Evolutionary conservation across 2,888 invertebrate species (phyloP).

Genomic region (Barypeithes pellucidus): DNA sequence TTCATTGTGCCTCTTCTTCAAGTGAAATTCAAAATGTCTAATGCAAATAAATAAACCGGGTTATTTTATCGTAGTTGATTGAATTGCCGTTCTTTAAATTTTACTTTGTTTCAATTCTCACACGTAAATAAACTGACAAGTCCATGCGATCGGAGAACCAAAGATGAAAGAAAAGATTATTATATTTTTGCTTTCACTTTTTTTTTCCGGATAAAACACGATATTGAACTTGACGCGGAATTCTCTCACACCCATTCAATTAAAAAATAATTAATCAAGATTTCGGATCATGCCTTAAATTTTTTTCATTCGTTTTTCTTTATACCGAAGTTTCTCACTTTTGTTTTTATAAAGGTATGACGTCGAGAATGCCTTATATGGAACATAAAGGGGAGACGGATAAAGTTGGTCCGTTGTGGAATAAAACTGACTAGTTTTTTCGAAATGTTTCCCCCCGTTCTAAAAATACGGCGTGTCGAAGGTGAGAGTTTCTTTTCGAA

Average conservation of each 20-base stretch:
- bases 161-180: background rate
- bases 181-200: slow-evolving; percentile 9
- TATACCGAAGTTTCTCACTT: background rate
- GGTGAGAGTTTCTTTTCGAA: too few species aligned
- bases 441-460: too few species aligned
- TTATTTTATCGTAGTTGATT: background rate
- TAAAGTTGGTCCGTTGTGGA: too few species aligned
- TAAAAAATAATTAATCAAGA: slow-evolving; percentile 21
- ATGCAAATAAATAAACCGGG: background rate
- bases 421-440: too few species aligned
- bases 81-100: background rate
- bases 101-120: background rate
- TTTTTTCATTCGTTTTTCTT: slow-evolving; percentile 2
- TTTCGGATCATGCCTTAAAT: background rate
- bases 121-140: background rate
- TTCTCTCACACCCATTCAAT: slow-evolving; percentile 24
- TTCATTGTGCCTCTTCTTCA: too few species aligned
- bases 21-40: background rate
- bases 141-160: background rate
- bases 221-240: slow-evolving; percentile 3
- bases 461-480: too few species aligned
- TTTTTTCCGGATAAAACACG: background rate
- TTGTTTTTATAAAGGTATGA: slow-evolving; percentile 8
- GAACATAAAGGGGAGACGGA: too few species aligned
- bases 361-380: background rate